Percentiles rank a stretch among this genome's conserved stretches.
Evolutionary conservation across 2,888 invertebrate genomes (phyloP).

Genomic region (Unio pictorum): DNA sequence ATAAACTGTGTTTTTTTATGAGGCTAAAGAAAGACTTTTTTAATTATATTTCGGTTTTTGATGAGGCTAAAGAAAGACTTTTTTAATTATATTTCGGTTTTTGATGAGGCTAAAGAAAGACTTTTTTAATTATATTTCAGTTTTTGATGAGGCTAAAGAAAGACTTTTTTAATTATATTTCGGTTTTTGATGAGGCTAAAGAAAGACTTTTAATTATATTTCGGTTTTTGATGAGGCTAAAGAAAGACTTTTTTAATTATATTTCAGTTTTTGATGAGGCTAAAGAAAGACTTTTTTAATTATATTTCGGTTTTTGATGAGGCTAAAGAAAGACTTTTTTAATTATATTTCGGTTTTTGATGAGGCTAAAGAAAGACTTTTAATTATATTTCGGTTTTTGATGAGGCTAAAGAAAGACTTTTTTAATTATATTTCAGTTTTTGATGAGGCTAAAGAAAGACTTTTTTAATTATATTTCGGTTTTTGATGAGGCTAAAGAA

Average conservation of each 20-base stretch:
- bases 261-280: constrained; percentile 44
- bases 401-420: too few relatives aligned
- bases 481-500: constrained; percentile 7
- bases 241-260: neutral
- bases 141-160: constrained; percentile 7
- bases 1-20: too few relatives aligned
- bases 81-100: constrained; percentile 45
- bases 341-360: constrained; percentile 44
- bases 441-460: too few relatives aligned
- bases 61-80: too few relatives aligned
- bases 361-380: too few relatives aligned
- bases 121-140: constrained; percentile 40
- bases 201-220: constrained; percentile 5
- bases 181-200: constrained; percentile 40
- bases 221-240: constrained; percentile 40
- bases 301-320: constrained; percentile 44
- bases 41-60: constrained; percentile 45
- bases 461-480: constrained; percentile 40
- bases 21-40: neutral
- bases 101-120: too few relatives aligned
- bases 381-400: constrained; percentile 45
- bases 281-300: neutral
- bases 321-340: neutral
- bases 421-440: constrained; percentile 3
- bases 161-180: constrained; percentile 8